Base-by-base conservation (phyloP, 2,797 vertebrate species). In the Pseudochaenichthys georgianus region DNA sequence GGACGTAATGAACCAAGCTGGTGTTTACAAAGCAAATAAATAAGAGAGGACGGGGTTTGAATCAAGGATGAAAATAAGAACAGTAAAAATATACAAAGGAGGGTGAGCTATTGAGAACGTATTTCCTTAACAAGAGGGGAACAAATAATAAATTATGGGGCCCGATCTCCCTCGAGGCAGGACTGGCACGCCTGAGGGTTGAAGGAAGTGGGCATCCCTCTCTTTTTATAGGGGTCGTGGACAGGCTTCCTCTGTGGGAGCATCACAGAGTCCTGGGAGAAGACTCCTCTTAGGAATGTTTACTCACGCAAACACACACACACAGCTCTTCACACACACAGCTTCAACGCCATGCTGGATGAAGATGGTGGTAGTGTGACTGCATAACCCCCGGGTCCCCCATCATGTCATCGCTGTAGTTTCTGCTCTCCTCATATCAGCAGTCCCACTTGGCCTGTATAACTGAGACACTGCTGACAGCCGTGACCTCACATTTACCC, bases 1-100 rank as follows among this genome's bases (percentile, higher is more conserved):
- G 77, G 85, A 89, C 66, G 60, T 80, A 70, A 58, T 71, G 55
- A 80, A 81, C 86, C 64, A 73, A 74, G 84, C 69, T 77, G 73
- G 67, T 94, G 91, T 95, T 95, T 93, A 86, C 88, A 94, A 89
- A 93, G 91, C 92, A 95, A 95, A 95, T 95, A 95, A 95, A 96
- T 92, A 93, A 78, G 55, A 90, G 86, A 78, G 78, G 87, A 91
- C 71, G 51, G 75, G 87, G 73, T 81, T 82, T 76, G 87, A 93
- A 91, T 92, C 86, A 87, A 90, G 91, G 90, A 88, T 90, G 88
- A 94, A 94, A 94, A 93, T 90, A 93, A 90, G 82, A 87, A 93
- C 75, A 91, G 92, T 92, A 81, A 90, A 95, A 95, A 95, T 93
- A 95, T 93, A 95, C 95, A 95, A 91, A 93, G 84, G 65, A 62